Conservation (phyloP, 1,140 invertebrate species). For the Holotrichia oblita region DNA sequence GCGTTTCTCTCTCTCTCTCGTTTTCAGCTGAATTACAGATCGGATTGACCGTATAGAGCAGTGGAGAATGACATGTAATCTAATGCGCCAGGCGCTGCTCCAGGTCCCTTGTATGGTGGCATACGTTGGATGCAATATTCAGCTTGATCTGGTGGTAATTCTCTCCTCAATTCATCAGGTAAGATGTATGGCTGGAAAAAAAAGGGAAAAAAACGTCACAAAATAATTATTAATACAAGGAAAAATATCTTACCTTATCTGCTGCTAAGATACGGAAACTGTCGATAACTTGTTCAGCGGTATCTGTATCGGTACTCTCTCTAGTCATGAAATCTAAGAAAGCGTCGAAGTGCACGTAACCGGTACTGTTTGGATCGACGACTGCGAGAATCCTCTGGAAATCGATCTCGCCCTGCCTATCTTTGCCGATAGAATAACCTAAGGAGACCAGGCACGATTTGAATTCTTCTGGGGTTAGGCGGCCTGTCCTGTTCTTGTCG, state of each 20-base stretch:
- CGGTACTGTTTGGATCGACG: constrained; percentile 97
- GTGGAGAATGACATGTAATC: constrained; percentile 99
- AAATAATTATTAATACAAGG: constrained; percentile 51
- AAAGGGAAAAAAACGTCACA: not conserved
- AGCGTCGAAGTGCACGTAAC: constrained; percentile 97
- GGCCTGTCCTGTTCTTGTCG: constrained; percentile 95
- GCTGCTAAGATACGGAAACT: constrained; percentile 99
- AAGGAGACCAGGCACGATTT: constrained; percentile 97
- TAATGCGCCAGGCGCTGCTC: constrained; percentile 86
- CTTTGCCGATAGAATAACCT: constrained; percentile 98
- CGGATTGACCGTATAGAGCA: constrained; percentile 97
- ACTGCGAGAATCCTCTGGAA: constrained; percentile 97
- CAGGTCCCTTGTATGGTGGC: constrained; percentile 91
- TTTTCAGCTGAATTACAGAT: constrained; percentile 74
- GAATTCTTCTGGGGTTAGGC: constrained; percentile 96
- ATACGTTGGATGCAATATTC: constrained; percentile 99
- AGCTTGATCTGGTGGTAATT: constrained; percentile 98
- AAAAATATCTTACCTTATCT: constrained; percentile 99
- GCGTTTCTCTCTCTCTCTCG: not conserved
- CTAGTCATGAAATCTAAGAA: constrained; percentile 99
- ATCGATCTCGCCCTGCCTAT: constrained; percentile 97
- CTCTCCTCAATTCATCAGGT: constrained; percentile 94
- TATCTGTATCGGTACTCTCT: constrained; percentile 96
- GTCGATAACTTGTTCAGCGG: constrained; percentile 96
- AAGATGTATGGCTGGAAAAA: constrained; percentile 92